Conservation (phyloP, 2,113 vertebrate genomes). For the Bettongia penicillata region DNA sequence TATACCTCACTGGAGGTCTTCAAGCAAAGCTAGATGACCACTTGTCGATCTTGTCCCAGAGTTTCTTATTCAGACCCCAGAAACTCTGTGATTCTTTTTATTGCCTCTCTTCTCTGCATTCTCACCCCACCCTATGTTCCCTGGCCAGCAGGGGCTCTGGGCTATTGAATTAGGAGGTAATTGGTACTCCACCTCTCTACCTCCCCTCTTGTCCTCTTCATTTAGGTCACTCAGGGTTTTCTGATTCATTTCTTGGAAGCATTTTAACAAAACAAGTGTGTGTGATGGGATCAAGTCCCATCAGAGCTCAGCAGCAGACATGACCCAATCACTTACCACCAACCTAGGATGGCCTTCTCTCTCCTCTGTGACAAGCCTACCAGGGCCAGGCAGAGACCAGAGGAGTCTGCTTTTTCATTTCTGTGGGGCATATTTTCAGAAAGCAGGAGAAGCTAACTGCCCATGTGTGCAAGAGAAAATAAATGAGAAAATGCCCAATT, state of each 20-base stretch:
- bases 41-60: not conserved
- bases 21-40: not conserved
- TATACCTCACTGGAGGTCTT: not conserved
- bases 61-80: not conserved
- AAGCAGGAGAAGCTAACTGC: not conserved
- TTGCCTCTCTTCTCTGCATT: too few species aligned
- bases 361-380: not conserved
- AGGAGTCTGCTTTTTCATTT: not conserved
- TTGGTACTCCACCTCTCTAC: not conserved
- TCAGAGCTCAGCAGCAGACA: not conserved
- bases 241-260: not conserved
- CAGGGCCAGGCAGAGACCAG: not conserved
- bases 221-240: not conserved
- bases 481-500: not conserved
- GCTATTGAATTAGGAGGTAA: not conserved
- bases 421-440: not conserved
- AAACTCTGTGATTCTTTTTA: not conserved
- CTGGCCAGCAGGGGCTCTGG: too few species aligned
- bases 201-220: not conserved
- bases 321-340: not conserved
- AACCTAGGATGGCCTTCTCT: not conserved
- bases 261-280: not conserved
- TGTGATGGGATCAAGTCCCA: not conserved
- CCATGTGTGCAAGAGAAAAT: not conserved
- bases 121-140: not conserved